Conservation (phyloP, 1,140 invertebrate species). For the Megathymus violae region DNA sequence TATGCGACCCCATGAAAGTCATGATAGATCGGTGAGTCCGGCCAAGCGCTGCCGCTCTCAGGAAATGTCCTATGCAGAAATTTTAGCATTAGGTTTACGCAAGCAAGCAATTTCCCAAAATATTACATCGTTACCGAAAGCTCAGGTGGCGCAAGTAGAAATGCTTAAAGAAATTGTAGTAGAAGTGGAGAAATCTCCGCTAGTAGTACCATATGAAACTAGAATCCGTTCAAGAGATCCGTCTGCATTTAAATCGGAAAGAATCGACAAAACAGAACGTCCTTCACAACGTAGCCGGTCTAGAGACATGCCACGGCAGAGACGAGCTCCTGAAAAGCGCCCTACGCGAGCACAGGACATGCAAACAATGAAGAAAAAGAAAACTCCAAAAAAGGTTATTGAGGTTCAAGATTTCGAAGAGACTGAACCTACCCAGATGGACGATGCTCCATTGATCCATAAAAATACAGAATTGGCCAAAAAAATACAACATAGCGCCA, state of each 20-base stretch:
- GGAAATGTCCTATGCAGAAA: slow-evolving; percentile 88
- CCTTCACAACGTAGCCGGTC: slow-evolving; percentile 69
- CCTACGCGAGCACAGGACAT: slow-evolving; percentile 59
- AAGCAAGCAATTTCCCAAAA: slow-evolving; percentile 57
- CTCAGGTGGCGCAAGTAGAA: slow-evolving; percentile 72
- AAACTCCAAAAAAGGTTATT: slow-evolving; percentile 66
- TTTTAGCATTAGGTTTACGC: slow-evolving; percentile 87
- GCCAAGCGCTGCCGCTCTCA: slow-evolving; percentile 53
- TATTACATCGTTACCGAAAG: slow-evolving; percentile 60
- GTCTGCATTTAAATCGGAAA: slow-evolving; percentile 57
- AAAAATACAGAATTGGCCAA: slow-evolving; percentile 29
- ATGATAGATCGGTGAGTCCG: slow-evolving; percentile 54
- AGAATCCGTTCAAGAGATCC: slow-evolving; percentile 52
- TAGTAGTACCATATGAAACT: slow-evolving; percentile 45
- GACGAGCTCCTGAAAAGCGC: slow-evolving; percentile 69
- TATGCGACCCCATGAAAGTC: slow-evolving; percentile 39
- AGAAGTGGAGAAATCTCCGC: slow-evolving; percentile 60
- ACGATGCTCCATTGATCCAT: slow-evolving; percentile 27
- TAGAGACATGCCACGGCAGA: slow-evolving; percentile 73
- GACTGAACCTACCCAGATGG: slow-evolving; percentile 39
- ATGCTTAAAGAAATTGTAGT: slow-evolving; percentile 65
- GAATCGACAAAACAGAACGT: slow-evolving; percentile 44
- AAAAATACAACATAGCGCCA: slow-evolving; percentile 46
- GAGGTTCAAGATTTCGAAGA: slow-evolving; percentile 78
- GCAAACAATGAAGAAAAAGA: slow-evolving; percentile 69